Evolutionary conservation across 1,140 invertebrate species (phyloP).

Genomic region (Tetranychus urticae): DNA sequence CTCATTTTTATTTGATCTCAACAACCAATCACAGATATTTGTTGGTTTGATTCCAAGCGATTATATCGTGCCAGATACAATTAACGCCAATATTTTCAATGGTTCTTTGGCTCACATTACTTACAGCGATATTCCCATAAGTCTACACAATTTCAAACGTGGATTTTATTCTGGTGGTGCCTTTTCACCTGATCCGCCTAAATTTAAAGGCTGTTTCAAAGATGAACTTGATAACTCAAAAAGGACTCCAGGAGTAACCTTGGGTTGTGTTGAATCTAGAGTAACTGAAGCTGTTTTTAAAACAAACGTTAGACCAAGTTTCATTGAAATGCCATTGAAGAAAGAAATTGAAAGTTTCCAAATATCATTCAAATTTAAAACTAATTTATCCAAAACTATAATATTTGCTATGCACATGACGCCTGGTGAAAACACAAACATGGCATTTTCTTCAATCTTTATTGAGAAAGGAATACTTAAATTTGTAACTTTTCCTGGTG

Average conservation of each 20-base stretch:
- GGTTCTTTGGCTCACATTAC: conserved; percentile 72
- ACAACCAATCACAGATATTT: conserved; percentile 62
- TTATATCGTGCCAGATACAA: conserved; percentile 29
- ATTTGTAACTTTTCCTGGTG: conserved; percentile 26
- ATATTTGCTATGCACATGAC: conserved; percentile 42
- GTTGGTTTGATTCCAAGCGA: conserved; percentile 56
- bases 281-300: conserved; percentile 23
- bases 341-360: conserved; percentile 23
- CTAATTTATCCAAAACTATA: conserved; percentile 42
- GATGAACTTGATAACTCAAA: conserved; percentile 51
- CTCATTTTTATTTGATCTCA: conserved; percentile 59
- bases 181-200: conserved; percentile 33
- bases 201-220: conserved; percentile 82
- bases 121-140: conserved; percentile 63
- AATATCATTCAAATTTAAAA: conserved; percentile 72
- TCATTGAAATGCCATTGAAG: conserved; percentile 16
- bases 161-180: conserved; percentile 44
- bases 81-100: conserved; percentile 47
- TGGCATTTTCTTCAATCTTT: conserved; percentile 29
- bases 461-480: conserved; percentile 40
- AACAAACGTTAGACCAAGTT: conserved; percentile 15
- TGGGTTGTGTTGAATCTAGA: conserved; percentile 34
- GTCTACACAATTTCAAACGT: conserved; percentile 72
- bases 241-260: conserved; percentile 48
- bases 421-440: conserved; percentile 27